Base-by-base conservation (phyloP, 2,797 vertebrate genomes). In the Eurystomus glaucurus region DNA sequence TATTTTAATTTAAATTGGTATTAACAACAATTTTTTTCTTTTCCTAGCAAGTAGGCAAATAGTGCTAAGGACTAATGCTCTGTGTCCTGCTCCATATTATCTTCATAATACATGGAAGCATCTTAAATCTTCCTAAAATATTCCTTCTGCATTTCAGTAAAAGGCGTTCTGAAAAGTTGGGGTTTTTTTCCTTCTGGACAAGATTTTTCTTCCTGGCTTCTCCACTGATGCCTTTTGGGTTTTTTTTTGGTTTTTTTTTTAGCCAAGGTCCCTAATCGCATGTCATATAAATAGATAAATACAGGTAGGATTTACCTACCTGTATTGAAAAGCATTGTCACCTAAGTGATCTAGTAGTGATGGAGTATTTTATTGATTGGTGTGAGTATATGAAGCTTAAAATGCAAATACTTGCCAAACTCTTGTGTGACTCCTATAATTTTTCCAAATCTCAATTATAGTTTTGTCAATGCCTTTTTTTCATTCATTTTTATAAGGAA, bases 401-500 rank as follows among this genome's bases (percentile, higher is more conserved):
- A 69, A 62, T 76, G 50, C 16, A 60, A n/a, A 43, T 60, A 51
- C 18, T 62, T 52, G 23, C 3, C 20, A 25, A 60, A 50, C 25
- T 9, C 9, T 61, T 52, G 14, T 0, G 0, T 33, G 35, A 35
- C 43, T 58, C 4, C 20, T 62, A 1, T 57, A 43, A 8, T 64
- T 39, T 76, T 80, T 74, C 23, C 21, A 45, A 21, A 20, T 51
- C 25, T 85, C 16, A 7, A 4, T 39, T 78, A 19, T 5, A 54
- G 13, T 11, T 61, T 71, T 85, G 61, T 72, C 48, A 55, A 41
- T 43, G 35, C 6, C 1, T 29, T n/a, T 64, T 71, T 76, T 29
- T 3, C 14, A 9, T 84, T 74, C 5, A 7, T 82, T 76, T 80
- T 50, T 60, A 60, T 58, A 7, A 39, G 29, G 25, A 48, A 14